phyloP scores from a whole-genome alignment of 2,113 vertebrate genomes.

The Gymnorhina tibicen region DNA sequence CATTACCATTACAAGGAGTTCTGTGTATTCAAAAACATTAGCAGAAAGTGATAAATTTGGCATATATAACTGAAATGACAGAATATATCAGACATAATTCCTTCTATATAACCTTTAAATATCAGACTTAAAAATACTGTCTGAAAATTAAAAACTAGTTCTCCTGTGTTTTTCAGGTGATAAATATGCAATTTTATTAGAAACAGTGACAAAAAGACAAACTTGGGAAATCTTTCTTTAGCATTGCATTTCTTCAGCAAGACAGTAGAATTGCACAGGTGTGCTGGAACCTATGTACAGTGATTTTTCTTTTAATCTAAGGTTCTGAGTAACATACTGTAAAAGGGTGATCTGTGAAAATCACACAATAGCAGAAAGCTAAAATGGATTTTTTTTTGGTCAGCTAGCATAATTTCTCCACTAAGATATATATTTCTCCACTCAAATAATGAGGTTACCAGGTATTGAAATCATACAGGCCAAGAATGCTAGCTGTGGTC shows the following conservation, averaged over 20 bases:
- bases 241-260: too few species aligned
- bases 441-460: constrained; percentile 43
- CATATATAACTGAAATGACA: neutral
- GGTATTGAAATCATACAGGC: constrained; percentile 18
- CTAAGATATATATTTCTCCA: neutral
- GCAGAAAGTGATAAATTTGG: neutral
- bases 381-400: neutral
- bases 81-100: neutral
- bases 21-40: neutral
- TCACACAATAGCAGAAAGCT: neutral
- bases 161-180: neutral
- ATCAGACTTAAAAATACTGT: neutral
- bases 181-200: neutral
- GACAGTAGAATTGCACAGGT: neutral
- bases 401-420: neutral
- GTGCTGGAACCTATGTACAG: neutral
- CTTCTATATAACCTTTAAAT: neutral
- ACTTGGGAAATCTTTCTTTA: neutral
- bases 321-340: neutral
- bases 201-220: neutral
- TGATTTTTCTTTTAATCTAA: neutral
- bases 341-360: neutral
- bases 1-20: neutral
- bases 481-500: constrained; percentile 63
- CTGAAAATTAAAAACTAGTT: neutral